These are phyloP conservation scores for Cephus nigrinus DNA, from an alignment of 2,888 invertebrate genomes.

Conservation along the genomic window DNA sequence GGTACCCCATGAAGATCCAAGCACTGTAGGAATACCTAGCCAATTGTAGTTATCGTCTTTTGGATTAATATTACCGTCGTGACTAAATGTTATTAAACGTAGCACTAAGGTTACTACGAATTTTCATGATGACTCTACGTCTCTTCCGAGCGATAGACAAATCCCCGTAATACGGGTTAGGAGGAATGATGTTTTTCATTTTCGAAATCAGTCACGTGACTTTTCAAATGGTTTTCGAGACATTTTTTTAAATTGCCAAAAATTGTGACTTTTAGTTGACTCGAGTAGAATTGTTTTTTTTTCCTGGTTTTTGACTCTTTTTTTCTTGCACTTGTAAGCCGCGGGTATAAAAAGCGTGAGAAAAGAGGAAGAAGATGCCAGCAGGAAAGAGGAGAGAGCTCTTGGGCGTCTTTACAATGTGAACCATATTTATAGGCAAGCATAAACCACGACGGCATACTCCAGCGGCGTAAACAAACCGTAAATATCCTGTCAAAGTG, in stretches of 20 bases:
- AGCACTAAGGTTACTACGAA: not conserved
- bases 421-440: slow-evolving; percentile 27
- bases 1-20: slow-evolving; percentile 29
- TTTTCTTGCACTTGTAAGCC: slow-evolving; percentile 2
- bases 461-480: slow-evolving; percentile 27
- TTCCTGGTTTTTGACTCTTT: slow-evolving; percentile 5
- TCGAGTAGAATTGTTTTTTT: not conserved
- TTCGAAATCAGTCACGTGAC: no score
- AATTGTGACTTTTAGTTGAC: not conserved
- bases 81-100: not conserved
- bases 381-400: slow-evolving; percentile 17
- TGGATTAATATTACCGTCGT: not conserved
- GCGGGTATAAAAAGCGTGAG: not conserved
- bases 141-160: not conserved
- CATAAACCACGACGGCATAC: slow-evolving; percentile 25
- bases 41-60: not conserved
- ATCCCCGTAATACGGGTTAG: no score
- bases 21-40: not conserved
- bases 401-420: slow-evolving; percentile 20
- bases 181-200: not conserved
- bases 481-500: slow-evolving; percentile 25
- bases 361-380: slow-evolving; percentile 10
- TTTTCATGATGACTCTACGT: not conserved
- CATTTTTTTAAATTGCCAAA: no score
- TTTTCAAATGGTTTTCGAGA: no score